Base-by-base conservation (phyloP, 2,797 vertebrate genomes). In the Danio choprae region DNA sequence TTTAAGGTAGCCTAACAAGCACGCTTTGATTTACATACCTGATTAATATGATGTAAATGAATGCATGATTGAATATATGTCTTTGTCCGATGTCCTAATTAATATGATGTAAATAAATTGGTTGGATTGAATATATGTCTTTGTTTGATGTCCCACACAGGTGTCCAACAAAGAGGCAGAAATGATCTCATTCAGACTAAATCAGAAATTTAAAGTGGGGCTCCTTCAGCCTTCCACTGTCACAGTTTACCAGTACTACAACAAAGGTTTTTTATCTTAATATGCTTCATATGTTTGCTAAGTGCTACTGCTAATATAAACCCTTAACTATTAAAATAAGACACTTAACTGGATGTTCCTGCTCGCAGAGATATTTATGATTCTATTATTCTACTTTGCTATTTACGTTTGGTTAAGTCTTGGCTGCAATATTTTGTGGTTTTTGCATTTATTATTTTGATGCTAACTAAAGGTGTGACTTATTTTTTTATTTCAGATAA, bases 161-260 rank as follows among this genome's bases (percentile, higher is more conserved):
- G 92, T 94, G 40, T 93, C 92, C 12, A 90, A 91, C 86, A 89
- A 38, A 82, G 87, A 90, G 55, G 88, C 85, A 6, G 93, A 94
- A 41, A 83, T 88, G 60, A 81, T 94, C 80, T 83, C 90, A 13
- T 94, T 94, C 87, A 90, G 90, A 80, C 90, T 94, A 4, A 87
- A 91, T 81, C 94, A 94, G 86, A 92, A 46, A 56, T 94, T 94
- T 69, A 94, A 89, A 89, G 92, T 94, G 0, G 90, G 94, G 36
- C 88, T 93, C 62, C 88, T 94, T 38, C 94, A 94, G 86, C 93
- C 94, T 0, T 94, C 93, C 22, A 85, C 41, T 43, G 72, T 82
- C 38, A 83, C 80, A 51, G 80, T 81, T 4, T 87, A 86, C 59
- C 70, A 86, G 59, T 83, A 87, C 74, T 84, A 86, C 81, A 85